phyloP scores from a whole-genome alignment of 2,113 vertebrate species.

The Calidris pugnax region DNA sequence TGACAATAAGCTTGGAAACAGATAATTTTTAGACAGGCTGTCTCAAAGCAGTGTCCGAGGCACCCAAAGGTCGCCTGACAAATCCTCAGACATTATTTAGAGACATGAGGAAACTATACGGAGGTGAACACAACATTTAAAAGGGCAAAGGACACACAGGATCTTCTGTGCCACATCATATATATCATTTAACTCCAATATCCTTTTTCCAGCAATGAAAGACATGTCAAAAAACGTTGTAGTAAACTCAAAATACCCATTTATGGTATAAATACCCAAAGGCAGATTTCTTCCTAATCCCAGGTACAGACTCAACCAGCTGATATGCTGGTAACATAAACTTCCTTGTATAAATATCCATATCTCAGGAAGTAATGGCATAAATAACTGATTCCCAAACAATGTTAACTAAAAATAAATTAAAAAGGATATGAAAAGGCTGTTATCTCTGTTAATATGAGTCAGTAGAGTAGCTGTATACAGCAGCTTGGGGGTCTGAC shows the following conservation, averaged over 20 bases:
- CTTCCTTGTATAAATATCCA: background rate
- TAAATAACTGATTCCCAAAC: slow-evolving; percentile 6
- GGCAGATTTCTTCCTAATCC: slow-evolving; percentile 17
- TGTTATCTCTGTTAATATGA: background rate
- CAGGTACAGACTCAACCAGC: background rate
- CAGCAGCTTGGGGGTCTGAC: background rate
- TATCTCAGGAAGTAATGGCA: slow-evolving; percentile 2
- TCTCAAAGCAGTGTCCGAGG: background rate
- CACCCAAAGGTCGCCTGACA: background rate
- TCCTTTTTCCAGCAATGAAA: background rate
- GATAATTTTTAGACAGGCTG: background rate
- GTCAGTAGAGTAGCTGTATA: background rate
- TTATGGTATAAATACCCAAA: background rate
- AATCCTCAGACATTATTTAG: background rate
- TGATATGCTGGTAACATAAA: background rate
- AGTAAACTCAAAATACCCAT: background rate
- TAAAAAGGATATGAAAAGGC: background rate
- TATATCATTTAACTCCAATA: background rate
- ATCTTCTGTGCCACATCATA: background rate
- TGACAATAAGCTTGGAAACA: background rate
- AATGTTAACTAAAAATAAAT: background rate
- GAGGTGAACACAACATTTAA: background rate
- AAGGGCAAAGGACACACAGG: slow-evolving; percentile 25
- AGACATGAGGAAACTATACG: background rate
- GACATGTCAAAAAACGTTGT: background rate